Percentiles rank a stretch among this genome's conserved stretches.
Conservation (phyloP, 1,140 invertebrate genomes). For the Zelostemma sp. region DNA sequence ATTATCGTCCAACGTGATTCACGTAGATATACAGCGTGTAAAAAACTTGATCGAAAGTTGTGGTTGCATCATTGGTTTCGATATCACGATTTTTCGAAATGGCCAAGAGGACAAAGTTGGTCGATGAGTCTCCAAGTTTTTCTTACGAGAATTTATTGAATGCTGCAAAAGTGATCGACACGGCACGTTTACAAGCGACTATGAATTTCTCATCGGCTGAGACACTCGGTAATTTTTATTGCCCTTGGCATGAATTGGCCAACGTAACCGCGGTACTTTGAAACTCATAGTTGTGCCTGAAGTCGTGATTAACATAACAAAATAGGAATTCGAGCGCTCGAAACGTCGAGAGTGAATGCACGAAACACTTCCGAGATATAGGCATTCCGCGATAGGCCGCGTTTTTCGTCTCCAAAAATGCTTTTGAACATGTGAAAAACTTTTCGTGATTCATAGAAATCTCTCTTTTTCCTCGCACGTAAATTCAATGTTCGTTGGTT, state of each 20-base stretch:
- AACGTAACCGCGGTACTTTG: constrained; percentile 43
- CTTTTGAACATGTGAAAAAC: too few relatives aligned
- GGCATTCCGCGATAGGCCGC: too few relatives aligned
- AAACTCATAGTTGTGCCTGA: constrained; percentile 18
- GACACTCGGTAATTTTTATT: constrained; percentile 48
- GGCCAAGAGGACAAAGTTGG: background rate
- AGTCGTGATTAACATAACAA: constrained; percentile 33
- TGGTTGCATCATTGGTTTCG: background rate
- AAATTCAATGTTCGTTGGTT: too few relatives aligned
- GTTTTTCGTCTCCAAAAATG: too few relatives aligned
- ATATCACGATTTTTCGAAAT: background rate
- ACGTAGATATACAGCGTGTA: background rate
- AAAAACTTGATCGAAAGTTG: background rate
- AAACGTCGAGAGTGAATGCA: too few relatives aligned
- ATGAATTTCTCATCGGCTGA: constrained; percentile 23
- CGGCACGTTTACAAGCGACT: constrained; percentile 13
- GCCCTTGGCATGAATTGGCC: constrained; percentile 53
- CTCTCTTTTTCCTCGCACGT: too few relatives aligned
- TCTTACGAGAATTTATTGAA: constrained; percentile 11
- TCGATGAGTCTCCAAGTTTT: too few relatives aligned
- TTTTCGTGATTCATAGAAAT: too few relatives aligned
- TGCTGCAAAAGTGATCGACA: constrained; percentile 7
- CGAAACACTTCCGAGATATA: too few relatives aligned
- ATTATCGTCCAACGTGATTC: too few relatives aligned
- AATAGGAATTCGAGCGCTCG: constrained; percentile 15